phyloP scores from a whole-genome alignment of 2,113 vertebrate species.

The Cynopterus brachyotis region DNA sequence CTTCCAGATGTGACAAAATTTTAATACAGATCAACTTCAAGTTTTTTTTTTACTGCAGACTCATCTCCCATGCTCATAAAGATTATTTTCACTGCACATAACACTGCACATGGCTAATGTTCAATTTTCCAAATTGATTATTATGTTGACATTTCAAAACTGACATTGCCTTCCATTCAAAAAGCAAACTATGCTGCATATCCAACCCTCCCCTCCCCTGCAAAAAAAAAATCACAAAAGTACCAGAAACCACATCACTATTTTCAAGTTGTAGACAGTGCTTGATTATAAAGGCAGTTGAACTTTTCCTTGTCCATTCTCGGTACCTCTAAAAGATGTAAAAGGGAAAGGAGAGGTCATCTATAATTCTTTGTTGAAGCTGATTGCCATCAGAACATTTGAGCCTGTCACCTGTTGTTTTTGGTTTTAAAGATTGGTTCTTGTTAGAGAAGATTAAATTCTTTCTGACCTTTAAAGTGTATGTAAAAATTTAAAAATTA shows the following conservation, averaged over 20 bases:
- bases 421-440: slow-evolving; percentile 26
- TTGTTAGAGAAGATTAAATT: not conserved
- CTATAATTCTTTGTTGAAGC: not conserved
- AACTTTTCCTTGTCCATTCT: not conserved
- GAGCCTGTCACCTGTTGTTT: slow-evolving; percentile 13
- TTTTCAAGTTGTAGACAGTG: not conserved
- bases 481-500: slow-evolving; percentile 47
- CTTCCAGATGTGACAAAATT: slow-evolving; percentile 72
- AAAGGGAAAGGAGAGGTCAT: not conserved
- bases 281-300: not conserved
- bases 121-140: slow-evolving; percentile 61
- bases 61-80: slow-evolving; percentile 42
- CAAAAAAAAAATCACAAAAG: not conserved
- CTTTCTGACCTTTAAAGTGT: not conserved
- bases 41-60: not conserved
- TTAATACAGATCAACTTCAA: slow-evolving; percentile 55
- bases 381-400: not conserved
- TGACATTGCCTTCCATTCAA: slow-evolving; percentile 41
- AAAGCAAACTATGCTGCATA: slow-evolving; percentile 11
- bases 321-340: not conserved
- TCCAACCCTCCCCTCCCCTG: not conserved
- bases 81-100: slow-evolving; percentile 51
- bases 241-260: slow-evolving; percentile 7
- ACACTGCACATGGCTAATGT: slow-evolving; percentile 43
- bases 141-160: slow-evolving; percentile 50